These are phyloP conservation scores for Chloebia gouldiae DNA, from an alignment of 2,113 vertebrate genomes.

Conservation along the genomic window DNA sequence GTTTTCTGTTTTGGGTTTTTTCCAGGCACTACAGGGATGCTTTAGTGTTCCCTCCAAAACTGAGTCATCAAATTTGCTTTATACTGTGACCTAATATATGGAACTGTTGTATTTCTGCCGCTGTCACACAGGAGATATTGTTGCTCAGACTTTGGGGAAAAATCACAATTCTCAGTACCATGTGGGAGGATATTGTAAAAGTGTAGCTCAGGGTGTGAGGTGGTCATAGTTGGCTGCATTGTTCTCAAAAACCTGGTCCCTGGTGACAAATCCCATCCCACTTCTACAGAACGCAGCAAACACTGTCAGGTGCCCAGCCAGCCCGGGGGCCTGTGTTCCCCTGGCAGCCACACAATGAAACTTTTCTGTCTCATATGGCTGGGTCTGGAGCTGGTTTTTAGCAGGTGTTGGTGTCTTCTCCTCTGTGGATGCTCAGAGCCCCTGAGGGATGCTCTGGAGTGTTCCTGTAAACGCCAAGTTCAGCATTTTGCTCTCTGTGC, in stretches of 20 bases:
- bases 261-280: not conserved
- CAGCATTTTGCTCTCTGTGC: not conserved
- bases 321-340: not conserved
- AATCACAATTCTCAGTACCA: not conserved
- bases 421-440: not conserved
- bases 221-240: rapidly evolving
- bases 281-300: not conserved
- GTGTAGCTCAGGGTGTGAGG: not conserved
- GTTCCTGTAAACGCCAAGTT: not conserved
- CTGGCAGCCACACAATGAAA: not conserved
- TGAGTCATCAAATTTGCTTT: not conserved
- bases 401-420: not conserved
- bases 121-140: not conserved
- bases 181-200: not conserved
- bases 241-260: not conserved
- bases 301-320: not conserved
- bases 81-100: not conserved
- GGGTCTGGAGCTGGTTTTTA: not conserved
- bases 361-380: not conserved
- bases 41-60: not conserved
- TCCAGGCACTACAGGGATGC: not conserved
- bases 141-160: not conserved
- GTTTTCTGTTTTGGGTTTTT: not conserved
- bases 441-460: not conserved
- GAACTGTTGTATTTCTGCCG: not conserved